These are phyloP conservation scores for Columba livia DNA, from an alignment of 2,113 vertebrate species.

Conservation along the genomic window DNA sequence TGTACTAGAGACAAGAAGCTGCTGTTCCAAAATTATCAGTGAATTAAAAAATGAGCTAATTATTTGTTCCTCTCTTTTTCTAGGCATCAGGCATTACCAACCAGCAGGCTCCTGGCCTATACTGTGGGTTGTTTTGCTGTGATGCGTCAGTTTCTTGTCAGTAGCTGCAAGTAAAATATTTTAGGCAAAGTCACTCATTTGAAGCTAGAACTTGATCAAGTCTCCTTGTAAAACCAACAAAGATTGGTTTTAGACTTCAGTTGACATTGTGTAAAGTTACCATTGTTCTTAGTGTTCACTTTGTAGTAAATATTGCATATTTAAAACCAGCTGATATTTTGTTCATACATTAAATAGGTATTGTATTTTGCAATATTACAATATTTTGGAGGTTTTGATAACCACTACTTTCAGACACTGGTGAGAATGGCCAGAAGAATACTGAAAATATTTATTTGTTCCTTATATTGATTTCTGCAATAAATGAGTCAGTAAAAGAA, in stretches of 20 bases:
- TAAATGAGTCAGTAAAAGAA: conserved; percentile 45
- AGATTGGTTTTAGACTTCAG: neutral
- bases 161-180: neutral
- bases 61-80: neutral
- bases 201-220: neutral
- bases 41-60: neutral
- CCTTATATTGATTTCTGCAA: conserved; percentile 13
- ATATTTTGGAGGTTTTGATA: neutral
- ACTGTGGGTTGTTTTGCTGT: neutral
- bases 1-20: neutral
- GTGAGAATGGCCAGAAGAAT: neutral
- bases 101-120: neutral
- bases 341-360: neutral
- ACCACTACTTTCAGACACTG: neutral
- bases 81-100: neutral
- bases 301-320: neutral
- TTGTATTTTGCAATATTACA: neutral
- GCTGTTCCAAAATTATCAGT: neutral
- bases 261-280: neutral
- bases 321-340: neutral
- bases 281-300: neutral
- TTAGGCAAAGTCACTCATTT: neutral
- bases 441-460: conserved; percentile 14
- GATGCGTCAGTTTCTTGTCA: neutral
- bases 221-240: neutral